Evolutionary conservation across 2,888 invertebrate species (phyloP), one percentile per base, ranked within the genome.

Genomic region (Bombylius major): DNA sequence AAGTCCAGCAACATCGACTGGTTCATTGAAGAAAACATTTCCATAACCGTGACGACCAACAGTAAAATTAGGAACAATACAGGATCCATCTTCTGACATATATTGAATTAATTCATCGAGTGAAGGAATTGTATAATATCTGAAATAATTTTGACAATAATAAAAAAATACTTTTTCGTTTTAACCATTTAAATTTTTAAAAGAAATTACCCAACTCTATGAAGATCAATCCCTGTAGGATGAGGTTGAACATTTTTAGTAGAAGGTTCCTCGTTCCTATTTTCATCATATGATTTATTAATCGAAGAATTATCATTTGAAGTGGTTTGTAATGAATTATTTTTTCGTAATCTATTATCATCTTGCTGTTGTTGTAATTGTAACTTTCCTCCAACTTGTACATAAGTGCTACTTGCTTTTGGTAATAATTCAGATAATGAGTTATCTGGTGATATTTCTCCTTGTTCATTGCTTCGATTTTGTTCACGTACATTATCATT

Each of bases 21-120:
- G 81, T 53, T 89, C 89, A 52, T 87, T 82, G 67, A 88, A 97
- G 71, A 81, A 87, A 0, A 96, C 87, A 68, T 89, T 92, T 5
- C 97, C 97, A 70, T 92, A 96, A 62, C 90, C 90, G 62, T 83
- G 81, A 9, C 96, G 82, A 0, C 95, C 96, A 56, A 97, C 80
- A 0, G 92, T 90, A 60, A 97, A 86, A 63, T 90, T 85, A 7
- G 90, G 87, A 1, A 96, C 87, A 13, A 87, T 75, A 68, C 94
- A 95, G 0, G 89, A 89, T 57, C 73, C 73, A 66, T 90, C 86
- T 6, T 85, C 80, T 1, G 82, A 78, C 47, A 88, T 76, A 69
- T 83, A 84, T 1, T 79, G 81, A 65, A 80, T 80, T 65, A 99
- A 79, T 62, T 92, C 88, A 47, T 91, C 87, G 57, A 95, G 68